Base-by-base conservation (phyloP, 1,140 invertebrate species). In the Drosophila rhopaloa region DNA sequence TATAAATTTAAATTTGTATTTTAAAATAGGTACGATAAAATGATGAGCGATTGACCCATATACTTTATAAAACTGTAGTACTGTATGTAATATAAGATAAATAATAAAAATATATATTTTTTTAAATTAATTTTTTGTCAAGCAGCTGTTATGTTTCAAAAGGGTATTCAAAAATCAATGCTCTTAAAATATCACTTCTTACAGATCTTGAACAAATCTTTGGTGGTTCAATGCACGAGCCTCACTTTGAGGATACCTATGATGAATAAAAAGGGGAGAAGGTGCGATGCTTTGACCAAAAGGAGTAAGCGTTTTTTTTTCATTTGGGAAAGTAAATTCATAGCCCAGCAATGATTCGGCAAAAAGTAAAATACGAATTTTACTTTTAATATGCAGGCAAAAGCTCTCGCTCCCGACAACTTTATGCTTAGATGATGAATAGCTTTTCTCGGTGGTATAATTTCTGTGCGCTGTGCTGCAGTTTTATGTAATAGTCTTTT, bases 191-290 rank as follows among this genome's bases (percentile, higher is more conserved):
- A 16, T n/a, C 9, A 29, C 14, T 41, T 48, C 70, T 56, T 19
- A 11, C 13, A 19, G 13, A 29, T 73, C 58, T 68, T 53, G 43
- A 53, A 48, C 8, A 56, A 70, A 70, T 75, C 58, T 66, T 84
- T 66, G 62, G 72, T 76, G 80, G 80, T 78, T 75, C 60, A 83
- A 76, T 82, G 79, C 80, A 78, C 79, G 65, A 60, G 41, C 29
- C 48, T 47, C 14, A 38, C 67, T 73, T 66, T 63, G 57, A 66
- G 56, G 44, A 40, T 63, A 63, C 35, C 35, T 35, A 5, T 13
- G 24, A 47, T 40, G 29, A 16, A n/a, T 35, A 24, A 32, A 29
- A 32, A n/a, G 5, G 10, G 7, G 10, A 5, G 14, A 10, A 37
- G 54, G 13, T 16, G n/a, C 14, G 50, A 14, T 10, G 19, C 32